These are phyloP conservation scores for Pangasius macronema DNA, from an alignment of 2,797 vertebrate species.

Conservation along the genomic window DNA sequence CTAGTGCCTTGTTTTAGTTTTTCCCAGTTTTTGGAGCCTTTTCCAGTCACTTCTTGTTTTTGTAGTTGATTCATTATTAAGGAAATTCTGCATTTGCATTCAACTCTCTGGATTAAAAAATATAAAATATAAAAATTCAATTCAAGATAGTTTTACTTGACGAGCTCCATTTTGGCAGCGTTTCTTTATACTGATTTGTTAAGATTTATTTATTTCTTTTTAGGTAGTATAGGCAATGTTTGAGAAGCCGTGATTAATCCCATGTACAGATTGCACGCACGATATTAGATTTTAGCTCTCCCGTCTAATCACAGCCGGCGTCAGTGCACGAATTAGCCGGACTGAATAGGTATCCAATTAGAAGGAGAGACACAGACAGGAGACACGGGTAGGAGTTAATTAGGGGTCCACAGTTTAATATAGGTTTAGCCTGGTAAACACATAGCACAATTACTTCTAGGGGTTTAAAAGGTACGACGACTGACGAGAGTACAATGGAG, in stretches of 20 bases:
- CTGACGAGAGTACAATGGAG: conserved; percentile 6
- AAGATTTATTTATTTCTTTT: background rate
- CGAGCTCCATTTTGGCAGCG: background rate
- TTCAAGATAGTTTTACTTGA: background rate
- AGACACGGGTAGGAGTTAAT: conserved; percentile 56
- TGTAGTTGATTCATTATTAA: too few relatives aligned
- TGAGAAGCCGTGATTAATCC: too few relatives aligned
- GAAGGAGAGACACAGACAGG: conserved; percentile 57
- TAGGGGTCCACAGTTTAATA: conserved; percentile 57
- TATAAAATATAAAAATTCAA: too few relatives aligned
- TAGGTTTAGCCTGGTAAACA: conserved; percentile 57
- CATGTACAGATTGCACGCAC: background rate
- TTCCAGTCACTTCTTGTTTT: too few relatives aligned
- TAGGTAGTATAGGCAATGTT: too few relatives aligned
- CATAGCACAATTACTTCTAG: conserved; percentile 53
- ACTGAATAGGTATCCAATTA: conserved; percentile 48
- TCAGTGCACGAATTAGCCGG: conserved; percentile 45
- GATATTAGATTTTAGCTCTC: background rate
- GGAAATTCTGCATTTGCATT: too few relatives aligned
- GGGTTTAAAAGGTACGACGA: conserved; percentile 5
- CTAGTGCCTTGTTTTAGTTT: too few relatives aligned
- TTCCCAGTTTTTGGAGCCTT: too few relatives aligned
- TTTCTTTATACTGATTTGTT: background rate
- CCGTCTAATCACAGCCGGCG: background rate
- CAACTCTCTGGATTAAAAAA: background rate